Conservation (phyloP, 1,140 invertebrate genomes). For the Drosophila varians region DNA sequence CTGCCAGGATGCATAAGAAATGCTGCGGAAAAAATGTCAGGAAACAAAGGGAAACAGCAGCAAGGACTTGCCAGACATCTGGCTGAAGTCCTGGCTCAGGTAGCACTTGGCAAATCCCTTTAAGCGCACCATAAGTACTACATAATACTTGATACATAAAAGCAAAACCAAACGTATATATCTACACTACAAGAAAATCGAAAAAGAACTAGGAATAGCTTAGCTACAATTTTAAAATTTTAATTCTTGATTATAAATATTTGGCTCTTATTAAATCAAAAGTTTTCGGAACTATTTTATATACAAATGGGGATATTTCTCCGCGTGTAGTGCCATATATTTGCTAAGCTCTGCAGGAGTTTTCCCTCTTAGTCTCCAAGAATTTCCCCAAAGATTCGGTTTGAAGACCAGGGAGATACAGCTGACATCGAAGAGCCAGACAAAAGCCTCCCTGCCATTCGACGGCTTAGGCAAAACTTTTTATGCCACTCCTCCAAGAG, state of each 20-base stretch:
- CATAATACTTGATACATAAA: conserved; percentile 67
- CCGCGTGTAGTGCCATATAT: background rate
- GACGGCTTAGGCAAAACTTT: conserved; percentile 58
- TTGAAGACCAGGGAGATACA: conserved; percentile 22
- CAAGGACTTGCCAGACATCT: conserved; percentile 18
- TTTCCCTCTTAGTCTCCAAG: conserved; percentile 12
- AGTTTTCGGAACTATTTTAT: background rate
- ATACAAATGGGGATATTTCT: conserved; percentile 6
- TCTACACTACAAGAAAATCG: conserved; percentile 6
- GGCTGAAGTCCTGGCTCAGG: conserved; percentile 36
- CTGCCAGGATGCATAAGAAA: conserved; percentile 31
- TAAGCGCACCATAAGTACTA: conserved; percentile 72
- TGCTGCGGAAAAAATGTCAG: conserved; percentile 9
- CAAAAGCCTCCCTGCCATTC: conserved; percentile 37
- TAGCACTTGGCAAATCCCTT: conserved; percentile 61
- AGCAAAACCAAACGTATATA: conserved; percentile 11
- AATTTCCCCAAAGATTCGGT: conserved; percentile 48
- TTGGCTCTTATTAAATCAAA: too few relatives aligned
- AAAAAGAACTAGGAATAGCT: background rate
- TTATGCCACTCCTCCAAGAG: conserved; percentile 6
- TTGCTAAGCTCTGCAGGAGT: conserved; percentile 12
- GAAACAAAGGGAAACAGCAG: conserved; percentile 7
- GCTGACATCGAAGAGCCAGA: conserved; percentile 58
- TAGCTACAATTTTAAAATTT: too few relatives aligned
- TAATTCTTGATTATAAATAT: too few relatives aligned